Evolutionary conservation across 2,113 vertebrate species (phyloP), one percentile per base, ranked within the genome.

Genomic region (Ictidomys tridecemlineatus): DNA sequence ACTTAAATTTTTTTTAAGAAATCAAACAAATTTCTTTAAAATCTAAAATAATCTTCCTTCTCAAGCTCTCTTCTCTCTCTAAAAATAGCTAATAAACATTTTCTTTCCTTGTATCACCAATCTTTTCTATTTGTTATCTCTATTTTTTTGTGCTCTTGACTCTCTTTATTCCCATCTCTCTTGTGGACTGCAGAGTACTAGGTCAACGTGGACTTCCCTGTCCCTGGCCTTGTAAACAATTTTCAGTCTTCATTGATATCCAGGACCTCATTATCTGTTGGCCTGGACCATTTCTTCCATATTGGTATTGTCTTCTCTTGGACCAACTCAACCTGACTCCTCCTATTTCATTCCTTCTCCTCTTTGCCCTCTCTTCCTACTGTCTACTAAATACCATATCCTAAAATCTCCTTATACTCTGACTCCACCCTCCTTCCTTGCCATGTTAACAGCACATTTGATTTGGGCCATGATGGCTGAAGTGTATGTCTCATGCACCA

Each of bases 391-490:
- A 28, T 32, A 32, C 2, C 16, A 78, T 22, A 93, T 6, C 17
- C 56, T 17, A 22, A 51, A 63, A 39, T 30, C 2, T 32, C 6
- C 4, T 61, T 34, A 6, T 48, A 65, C n/a, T 37, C 26, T 69
- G 26, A 22, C 34, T 32, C 10, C 48, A 26, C 30, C 30, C 9
- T 30, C 28, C 28, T 74, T 90, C 34, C 30, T 53, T 37, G 51
- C 14, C 20, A 13, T 39, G 51, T 45, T 63, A 69, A 32, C 20
- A 69, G 14, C 20, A 72, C 51, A 37, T 58, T 28, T 9, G 14
- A 20, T 20, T 58, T 45, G 2, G 1, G 5, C 13, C 14, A 2
- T 7, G 11, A 42, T 34, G 6, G 4, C 14, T 39, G 5, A 20
- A 34, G 34, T 5, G 37, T 34, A 39, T 17, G 24, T 1, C 42